Evolutionary conservation across 2,113 vertebrate species (phyloP).

Genomic region (Leuciscus idus): DNA sequence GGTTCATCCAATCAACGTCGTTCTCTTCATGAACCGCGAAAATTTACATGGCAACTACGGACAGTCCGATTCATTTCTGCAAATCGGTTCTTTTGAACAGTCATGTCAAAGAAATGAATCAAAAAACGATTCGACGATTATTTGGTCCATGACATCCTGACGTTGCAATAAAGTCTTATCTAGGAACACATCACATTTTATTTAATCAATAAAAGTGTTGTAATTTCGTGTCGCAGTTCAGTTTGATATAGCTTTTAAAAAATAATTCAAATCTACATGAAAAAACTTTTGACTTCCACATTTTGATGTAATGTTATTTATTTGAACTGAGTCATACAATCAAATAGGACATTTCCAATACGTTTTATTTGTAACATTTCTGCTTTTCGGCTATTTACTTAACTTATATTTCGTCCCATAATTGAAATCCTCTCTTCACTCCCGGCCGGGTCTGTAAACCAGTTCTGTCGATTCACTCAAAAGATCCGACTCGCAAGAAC

Average conservation of each 20-base stretch:
- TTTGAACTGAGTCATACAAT: background rate
- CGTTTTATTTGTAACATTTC: background rate
- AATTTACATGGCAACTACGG: background rate
- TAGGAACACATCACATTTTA: too few relatives aligned
- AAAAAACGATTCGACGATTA: background rate
- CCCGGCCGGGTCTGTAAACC: background rate
- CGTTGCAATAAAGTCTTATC: background rate
- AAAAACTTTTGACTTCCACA: background rate
- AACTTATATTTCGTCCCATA: too few relatives aligned
- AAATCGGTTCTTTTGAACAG: background rate
- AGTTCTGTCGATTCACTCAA: background rate
- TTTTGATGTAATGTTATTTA: background rate
- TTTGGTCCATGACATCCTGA: background rate
- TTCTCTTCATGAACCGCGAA: constrained; percentile 7
- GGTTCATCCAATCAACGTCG: constrained; percentile 12
- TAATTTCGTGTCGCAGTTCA: background rate
- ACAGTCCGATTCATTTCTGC: background rate
- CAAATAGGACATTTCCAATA: background rate
- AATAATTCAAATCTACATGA: background rate
- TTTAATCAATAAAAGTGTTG: background rate
- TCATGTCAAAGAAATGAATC: background rate
- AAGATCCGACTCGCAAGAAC: background rate
- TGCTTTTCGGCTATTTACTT: background rate
- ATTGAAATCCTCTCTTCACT: background rate
- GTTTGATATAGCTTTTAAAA: background rate